A percentile compares a stretch with the other conserved stretches of the same genome.
phyloP scores from a whole-genome alignment of 2,888 invertebrate genomes.

The Dynastes tityus region DNA sequence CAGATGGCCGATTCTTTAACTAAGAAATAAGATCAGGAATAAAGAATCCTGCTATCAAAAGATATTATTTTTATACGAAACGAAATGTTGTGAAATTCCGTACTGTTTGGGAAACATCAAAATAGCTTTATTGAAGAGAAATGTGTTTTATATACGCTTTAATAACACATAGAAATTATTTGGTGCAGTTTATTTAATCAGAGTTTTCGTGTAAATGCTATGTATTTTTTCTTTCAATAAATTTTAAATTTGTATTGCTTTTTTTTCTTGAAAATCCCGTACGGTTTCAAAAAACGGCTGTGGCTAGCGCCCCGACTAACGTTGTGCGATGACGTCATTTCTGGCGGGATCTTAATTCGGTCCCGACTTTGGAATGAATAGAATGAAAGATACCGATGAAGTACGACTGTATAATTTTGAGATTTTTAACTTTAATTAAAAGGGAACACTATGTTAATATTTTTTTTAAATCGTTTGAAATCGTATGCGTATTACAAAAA shows the following conservation, averaged over 20 bases:
- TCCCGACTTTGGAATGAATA: too few species aligned
- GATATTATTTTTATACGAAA: not conserved
- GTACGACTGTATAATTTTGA: too few species aligned
- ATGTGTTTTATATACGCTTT: not conserved
- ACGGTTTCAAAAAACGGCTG: too few species aligned
- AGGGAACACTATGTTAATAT: too few species aligned
- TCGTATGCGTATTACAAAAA: too few species aligned
- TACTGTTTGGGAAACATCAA: not conserved
- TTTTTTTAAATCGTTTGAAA: too few species aligned
- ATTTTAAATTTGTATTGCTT: not conserved
- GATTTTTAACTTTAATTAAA: too few species aligned
- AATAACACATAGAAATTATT: not conserved
- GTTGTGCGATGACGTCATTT: too few species aligned
- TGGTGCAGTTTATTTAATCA: conserved; percentile 4
- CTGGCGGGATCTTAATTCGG: too few species aligned
- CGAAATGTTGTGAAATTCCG: not conserved
- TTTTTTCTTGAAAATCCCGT: not conserved
- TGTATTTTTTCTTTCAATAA: not conserved
- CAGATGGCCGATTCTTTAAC: conserved; percentile 61
- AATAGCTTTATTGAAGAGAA: too few species aligned
- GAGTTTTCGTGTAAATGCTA: not conserved
- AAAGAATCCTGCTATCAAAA: not conserved
- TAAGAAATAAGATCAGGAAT: conserved; percentile 57
- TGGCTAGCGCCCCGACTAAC: too few species aligned
- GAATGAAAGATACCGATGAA: too few species aligned